Evolutionary conservation across 2,888 invertebrate genomes (phyloP), one percentile per base, ranked within the genome.

Genomic region (Chymomyza fuscimana): DNA sequence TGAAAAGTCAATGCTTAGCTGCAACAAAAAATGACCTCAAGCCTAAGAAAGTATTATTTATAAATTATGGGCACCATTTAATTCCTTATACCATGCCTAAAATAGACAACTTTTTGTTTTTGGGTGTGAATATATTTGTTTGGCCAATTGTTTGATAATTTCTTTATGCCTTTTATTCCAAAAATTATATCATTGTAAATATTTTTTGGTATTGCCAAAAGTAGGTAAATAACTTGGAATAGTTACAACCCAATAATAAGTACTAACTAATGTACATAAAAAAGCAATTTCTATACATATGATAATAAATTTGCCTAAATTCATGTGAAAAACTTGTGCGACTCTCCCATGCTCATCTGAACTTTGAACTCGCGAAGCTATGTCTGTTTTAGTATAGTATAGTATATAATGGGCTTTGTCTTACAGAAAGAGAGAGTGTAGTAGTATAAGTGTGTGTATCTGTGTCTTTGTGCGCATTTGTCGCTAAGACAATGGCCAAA

Each of bases 291-390:
- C 67, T 40, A 62, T 59, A 65, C 51, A 46, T 15, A 60, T 69
- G 54, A 10, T 16, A 76, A 78, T 76, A 74, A 76, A 83, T 83
- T 81, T 71, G 63, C 63, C 65, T 16, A 74, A 76, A 79, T 69
- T 81, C 79, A 81, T 78, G 73, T 66, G 65, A 73, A 70, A 82
- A 84, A 78, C 82, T 84, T 74, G 69, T 67, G 65, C 72, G 77
- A 5, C 10, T 1, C 29, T 16, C 4, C 25, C 25, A 25, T 3
- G 15, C 15, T 59, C 32, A 7, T 22, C 5, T 46, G 40, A 46
- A 46, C 40, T 46, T 12, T 46, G 40, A 46, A 46, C 40, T 46
- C 12, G 12, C 40, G 12, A 10, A 12, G 40, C 40, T 12, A 46
- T 46, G 3, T 29, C 32, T 61, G 36, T 32, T 32, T 16, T 62